Evolutionary conservation across 2,113 vertebrate species (phyloP).

Genomic region (Heterotis niloticus): DNA sequence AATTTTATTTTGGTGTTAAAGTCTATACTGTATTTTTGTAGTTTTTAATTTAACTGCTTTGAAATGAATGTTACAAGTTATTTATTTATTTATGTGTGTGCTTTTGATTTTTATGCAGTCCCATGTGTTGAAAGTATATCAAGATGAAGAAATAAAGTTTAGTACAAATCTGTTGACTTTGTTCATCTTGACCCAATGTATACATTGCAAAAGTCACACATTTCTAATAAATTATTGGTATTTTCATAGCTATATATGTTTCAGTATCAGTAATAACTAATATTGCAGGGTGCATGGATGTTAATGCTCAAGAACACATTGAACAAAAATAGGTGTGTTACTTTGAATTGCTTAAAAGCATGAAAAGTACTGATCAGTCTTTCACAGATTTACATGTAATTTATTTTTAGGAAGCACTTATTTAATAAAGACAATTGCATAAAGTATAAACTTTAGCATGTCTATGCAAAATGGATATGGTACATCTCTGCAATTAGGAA

Average conservation of each 20-base stretch:
- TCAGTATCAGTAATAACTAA: conserved; percentile 49
- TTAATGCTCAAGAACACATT: too few relatives aligned
- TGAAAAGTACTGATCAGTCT: too few relatives aligned
- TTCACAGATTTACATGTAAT: too few relatives aligned
- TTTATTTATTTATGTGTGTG: conserved; percentile 39
- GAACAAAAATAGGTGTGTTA: too few relatives aligned
- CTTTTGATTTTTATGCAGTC: conserved; percentile 19
- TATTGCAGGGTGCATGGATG: conserved; percentile 18
- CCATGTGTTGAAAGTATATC: not conserved
- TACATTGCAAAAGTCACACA: not conserved
- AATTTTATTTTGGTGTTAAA: not conserved
- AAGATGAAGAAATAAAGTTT: too few relatives aligned
- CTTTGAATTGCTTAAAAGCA: too few relatives aligned
- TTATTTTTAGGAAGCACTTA: too few relatives aligned
- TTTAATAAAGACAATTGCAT: too few relatives aligned
- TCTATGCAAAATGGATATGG: too few relatives aligned
- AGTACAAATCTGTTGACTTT: not conserved
- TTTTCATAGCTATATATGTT: conserved; percentile 15
- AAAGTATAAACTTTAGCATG: too few relatives aligned
- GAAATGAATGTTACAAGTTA: not conserved
- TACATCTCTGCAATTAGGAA: too few relatives aligned
- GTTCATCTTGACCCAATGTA: not conserved
- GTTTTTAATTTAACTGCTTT: not conserved
- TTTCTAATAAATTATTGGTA: not conserved
- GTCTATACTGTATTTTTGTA: not conserved